Conservation (phyloP, 2,888 invertebrate genomes). For the Diarsia brunnea region DNA sequence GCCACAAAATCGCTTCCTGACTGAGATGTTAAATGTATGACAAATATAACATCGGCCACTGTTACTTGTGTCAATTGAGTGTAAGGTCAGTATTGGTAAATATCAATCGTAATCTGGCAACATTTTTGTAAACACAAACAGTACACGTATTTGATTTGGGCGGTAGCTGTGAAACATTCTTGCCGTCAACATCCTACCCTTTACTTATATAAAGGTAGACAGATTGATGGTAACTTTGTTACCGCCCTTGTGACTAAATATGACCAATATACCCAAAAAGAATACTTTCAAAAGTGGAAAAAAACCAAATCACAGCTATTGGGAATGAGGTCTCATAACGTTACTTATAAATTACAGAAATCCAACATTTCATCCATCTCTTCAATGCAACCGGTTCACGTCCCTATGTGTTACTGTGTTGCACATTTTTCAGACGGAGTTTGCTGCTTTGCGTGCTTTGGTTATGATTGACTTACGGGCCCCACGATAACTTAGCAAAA, state of each 20-base stretch:
- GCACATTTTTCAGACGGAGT: conserved; percentile 12
- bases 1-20: conserved; percentile 79
- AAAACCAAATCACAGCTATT: conserved; percentile 35
- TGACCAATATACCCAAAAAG: conserved; percentile 51
- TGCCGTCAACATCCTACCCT: neutral
- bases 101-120: conserved; percentile 50
- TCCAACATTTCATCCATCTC: conserved; percentile 51
- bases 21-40: conserved; percentile 82
- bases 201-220: neutral
- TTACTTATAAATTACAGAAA: conserved; percentile 53
- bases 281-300: conserved; percentile 51
- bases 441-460: no score
- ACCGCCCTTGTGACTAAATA: conserved; percentile 37
- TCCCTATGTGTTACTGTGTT: conserved; percentile 15
- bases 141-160: conserved; percentile 14
- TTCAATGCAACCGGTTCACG: conserved; percentile 48
- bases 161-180: conserved; percentile 10
- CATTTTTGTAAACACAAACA: conserved; percentile 16
- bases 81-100: conserved; percentile 76
- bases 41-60: conserved; percentile 79
- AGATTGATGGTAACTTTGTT: conserved; percentile 13
- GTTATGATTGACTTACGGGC: neutral
- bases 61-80: conserved; percentile 78
- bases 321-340: conserved; percentile 60
- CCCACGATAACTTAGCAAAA: conserved; percentile 48